Evolutionary conservation across 1,140 invertebrate species (phyloP).

Genomic region (Ooceraea biroi): DNA sequence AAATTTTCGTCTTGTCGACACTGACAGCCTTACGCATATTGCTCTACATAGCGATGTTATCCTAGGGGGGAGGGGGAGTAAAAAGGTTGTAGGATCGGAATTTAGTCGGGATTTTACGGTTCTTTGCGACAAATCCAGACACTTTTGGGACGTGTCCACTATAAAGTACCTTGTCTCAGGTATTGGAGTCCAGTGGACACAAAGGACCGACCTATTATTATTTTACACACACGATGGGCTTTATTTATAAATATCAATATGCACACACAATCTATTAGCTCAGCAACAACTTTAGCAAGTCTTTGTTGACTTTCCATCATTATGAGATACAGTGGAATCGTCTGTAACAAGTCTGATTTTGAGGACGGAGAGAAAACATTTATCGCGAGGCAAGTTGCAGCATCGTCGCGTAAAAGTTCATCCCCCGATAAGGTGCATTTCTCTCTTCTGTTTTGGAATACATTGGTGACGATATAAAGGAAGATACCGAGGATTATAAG

Average conservation of each 20-base stretch:
- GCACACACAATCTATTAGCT: neutral
- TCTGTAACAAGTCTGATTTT: no score
- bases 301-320: no score
- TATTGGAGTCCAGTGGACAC: neutral
- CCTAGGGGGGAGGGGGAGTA: neutral
- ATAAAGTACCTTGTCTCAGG: constrained; percentile 40
- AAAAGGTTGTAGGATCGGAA: neutral
- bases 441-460: neutral
- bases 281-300: constrained; percentile 6
- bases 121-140: constrained; percentile 35
- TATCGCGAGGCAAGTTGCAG: no score
- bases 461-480: neutral
- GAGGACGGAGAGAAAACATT: no score
- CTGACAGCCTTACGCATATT: constrained; percentile 1
- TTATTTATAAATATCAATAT: constrained; percentile 2
- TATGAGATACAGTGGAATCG: no score
- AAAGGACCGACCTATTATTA: neutral
- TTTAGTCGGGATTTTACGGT: constrained; percentile 14
- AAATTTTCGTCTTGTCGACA: constrained; percentile 5
- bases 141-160: constrained; percentile 46
- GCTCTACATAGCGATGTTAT: constrained; percentile 65
- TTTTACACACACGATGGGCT: neutral
- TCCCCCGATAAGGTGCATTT: no score
- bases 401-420: no score
- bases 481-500: neutral